Conservation (phyloP, 2,113 vertebrate species). For the Gasterosteus nipponicus region DNA sequence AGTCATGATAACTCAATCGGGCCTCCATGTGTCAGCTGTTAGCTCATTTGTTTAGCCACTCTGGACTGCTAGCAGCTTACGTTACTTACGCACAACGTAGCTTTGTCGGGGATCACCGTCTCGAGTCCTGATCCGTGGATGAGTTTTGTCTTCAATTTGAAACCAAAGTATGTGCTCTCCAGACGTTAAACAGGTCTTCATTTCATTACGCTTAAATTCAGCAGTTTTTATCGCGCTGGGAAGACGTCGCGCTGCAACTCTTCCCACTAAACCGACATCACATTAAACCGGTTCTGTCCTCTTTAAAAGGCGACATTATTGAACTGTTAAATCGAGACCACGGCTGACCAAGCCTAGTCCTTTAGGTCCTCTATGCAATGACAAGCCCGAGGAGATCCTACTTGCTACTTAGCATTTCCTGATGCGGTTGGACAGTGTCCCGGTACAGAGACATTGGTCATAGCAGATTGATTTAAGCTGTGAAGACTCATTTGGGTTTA, state of each 20-base stretch:
- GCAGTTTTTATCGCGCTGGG: background rate
- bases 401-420: background rate
- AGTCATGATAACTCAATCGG: too few relatives aligned
- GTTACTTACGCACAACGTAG: too few relatives aligned
- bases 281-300: background rate
- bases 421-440: slow-evolving; percentile 16
- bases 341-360: background rate
- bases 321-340: background rate
- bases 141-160: background rate
- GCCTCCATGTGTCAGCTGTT: too few relatives aligned
- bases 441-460: background rate
- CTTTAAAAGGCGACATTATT: background rate
- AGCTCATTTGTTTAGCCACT: too few relatives aligned
- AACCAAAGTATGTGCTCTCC: background rate
- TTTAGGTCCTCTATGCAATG: background rate
- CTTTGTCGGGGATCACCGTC: too few relatives aligned
- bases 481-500: slow-evolving; percentile 23
- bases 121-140: too few relatives aligned
- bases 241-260: background rate
- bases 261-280: background rate
- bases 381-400: background rate
- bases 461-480: too few relatives aligned
- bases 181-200: background rate
- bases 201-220: background rate
- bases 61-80: too few relatives aligned